Percentiles rank a stretch among this genome's conserved stretches.
Conservation (phyloP, 2,888 invertebrate genomes). For the Argyra leucocephala region DNA sequence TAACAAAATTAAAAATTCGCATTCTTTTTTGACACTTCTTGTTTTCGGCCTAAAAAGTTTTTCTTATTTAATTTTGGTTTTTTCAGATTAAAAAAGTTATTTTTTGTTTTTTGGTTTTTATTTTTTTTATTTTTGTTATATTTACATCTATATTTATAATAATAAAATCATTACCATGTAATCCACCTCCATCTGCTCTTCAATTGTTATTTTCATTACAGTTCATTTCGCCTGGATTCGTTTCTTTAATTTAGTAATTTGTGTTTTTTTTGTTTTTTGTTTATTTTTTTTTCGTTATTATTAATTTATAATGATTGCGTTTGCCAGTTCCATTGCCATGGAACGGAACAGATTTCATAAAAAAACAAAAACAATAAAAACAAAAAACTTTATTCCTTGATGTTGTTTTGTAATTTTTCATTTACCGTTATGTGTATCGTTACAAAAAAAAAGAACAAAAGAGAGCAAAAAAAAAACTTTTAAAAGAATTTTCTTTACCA, state of each 20-base stretch:
- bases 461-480: too few species aligned
- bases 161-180: too few species aligned
- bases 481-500: background rate
- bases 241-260: background rate
- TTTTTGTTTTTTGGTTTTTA: too few species aligned
- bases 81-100: too few species aligned
- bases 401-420: background rate
- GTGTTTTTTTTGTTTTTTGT: background rate
- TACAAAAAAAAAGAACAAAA: too few species aligned
- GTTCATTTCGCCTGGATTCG: background rate
- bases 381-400: background rate
- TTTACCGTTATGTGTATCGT: background rate
- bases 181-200: too few species aligned
- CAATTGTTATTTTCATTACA: background rate
- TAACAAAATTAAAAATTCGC: too few species aligned
- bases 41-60: too few species aligned
- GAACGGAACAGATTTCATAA: background rate
- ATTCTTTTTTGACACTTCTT: too few species aligned
- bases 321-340: background rate
- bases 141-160: too few species aligned
- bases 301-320: conserved; percentile 6
- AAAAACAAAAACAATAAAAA: background rate
- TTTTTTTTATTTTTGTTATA: too few species aligned
- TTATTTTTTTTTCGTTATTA: background rate
- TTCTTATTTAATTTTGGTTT: too few species aligned